Conservation (phyloP, 2,797 vertebrate genomes). For the Steatocranus sp. region DNA sequence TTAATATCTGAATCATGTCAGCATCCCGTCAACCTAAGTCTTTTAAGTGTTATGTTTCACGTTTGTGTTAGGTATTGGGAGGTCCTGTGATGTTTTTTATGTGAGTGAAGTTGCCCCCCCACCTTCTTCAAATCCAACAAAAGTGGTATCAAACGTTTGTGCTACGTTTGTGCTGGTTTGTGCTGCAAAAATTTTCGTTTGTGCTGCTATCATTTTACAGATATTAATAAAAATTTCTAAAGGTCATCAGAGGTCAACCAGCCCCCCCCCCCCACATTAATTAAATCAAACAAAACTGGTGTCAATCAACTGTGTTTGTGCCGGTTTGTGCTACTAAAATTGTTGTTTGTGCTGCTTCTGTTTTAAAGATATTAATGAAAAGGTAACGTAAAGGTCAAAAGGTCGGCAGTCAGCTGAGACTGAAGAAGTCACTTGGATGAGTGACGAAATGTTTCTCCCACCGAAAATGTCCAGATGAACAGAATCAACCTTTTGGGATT, state of each 20-base stretch:
- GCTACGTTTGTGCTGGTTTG: too few species aligned
- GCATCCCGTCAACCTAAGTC: neutral
- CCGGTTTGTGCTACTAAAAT: too few species aligned
- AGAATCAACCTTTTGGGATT: too few species aligned
- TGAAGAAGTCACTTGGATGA: too few species aligned
- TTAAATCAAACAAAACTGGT: fast-evolving
- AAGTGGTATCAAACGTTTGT: neutral
- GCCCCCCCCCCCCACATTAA: too few species aligned
- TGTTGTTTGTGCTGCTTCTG: fast-evolving
- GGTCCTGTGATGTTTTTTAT: neutral
- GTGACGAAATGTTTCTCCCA: too few species aligned
- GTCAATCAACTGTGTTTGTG: too few species aligned
- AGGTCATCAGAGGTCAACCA: too few species aligned
- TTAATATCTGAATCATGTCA: neutral
- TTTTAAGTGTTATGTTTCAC: neutral
- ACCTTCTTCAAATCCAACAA: neutral
- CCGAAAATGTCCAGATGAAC: too few species aligned
- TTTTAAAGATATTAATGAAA: too few species aligned
- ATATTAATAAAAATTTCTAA: neutral
- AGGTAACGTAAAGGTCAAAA: too few species aligned
- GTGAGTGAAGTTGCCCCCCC: neutral
- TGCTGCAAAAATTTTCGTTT: fast-evolving
- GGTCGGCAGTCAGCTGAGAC: too few species aligned
- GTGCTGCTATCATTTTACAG: neutral
- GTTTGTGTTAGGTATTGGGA: neutral